Evolutionary conservation across 2,797 vertebrate species (phyloP).

Genomic region (Calcarius lapponicus): DNA sequence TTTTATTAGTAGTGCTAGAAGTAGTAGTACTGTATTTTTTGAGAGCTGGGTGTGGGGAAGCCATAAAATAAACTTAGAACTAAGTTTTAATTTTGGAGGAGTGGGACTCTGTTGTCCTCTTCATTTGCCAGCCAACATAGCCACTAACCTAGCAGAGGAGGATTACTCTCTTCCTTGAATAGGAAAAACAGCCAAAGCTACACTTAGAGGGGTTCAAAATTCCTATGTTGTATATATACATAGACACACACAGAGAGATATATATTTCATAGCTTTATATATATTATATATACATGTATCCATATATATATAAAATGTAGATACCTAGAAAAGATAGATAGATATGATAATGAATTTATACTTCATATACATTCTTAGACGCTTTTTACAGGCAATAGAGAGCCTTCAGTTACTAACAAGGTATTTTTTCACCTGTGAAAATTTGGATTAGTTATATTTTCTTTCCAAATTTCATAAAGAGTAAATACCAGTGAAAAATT

Average conservation of each 20-base stretch:
- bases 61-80: neutral
- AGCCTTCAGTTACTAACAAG: neutral
- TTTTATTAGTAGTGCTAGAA: neutral
- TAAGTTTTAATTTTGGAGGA: neutral
- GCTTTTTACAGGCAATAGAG: neutral
- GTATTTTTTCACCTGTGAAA: neutral
- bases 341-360: neutral
- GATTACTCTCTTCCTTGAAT: neutral
- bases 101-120: neutral
- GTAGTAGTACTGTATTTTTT: neutral
- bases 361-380: neutral
- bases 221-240: neutral
- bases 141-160: neutral
- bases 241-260: fast-evolving
- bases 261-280: neutral
- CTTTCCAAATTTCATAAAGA: neutral
- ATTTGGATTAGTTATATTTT: neutral
- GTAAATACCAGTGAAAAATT: neutral
- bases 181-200: neutral
- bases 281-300: too few relatives aligned
- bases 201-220: neutral
- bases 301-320: neutral
- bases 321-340: neutral
- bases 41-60: fast-evolving
- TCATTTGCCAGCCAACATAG: neutral